Base-by-base conservation (phyloP, 2,888 invertebrate genomes). In the Spatulosminthurus flaviceps region DNA sequence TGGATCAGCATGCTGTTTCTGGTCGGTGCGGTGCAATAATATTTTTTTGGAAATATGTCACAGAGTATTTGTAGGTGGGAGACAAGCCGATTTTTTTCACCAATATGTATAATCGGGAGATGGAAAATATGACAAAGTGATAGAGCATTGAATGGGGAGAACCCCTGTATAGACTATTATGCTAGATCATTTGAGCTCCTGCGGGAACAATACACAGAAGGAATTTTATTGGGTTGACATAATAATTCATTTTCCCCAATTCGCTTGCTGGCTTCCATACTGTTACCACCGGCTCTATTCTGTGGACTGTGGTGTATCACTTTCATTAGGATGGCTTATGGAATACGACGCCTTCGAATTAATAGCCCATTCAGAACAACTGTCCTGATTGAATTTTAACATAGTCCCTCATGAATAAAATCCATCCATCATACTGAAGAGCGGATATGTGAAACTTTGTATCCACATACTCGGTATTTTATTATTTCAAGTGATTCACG, bases 221-320 rank as follows among this genome's bases (percentile, higher is more conserved):
- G 74, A 79, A 74, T 79, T 79, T 78, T 79, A 79, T 79, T 74
- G 60, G 42, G 64, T 67, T 73, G 79, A 69, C 67, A 74, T 60
- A 74, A 73, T 73, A 79, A 67, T 79, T 79, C 79, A 79, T 67
- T 78, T 78, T 67, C 76, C 43, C 43, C n/a, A 67, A 28, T 26
- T 34, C 16, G 64, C 42, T 11, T 26, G 24, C n/a, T n/a, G n/a
- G n/a, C 22, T 21, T 19, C n/a, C 16, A 22, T 26, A 61, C 29
- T n/a, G 24, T 13, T 51, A 19, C 22, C 21, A 70, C 70, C 9
- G 28, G 19, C 28, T 29, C 1, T 26, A 24, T 67, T 4, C 22
- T 69, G 29, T 69, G 21, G 26, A 16, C 28, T 69, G 43, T 71
- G 41, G 43, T 76, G 67, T 69, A 77, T 77, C 76, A 42, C 41